phyloP scores from a whole-genome alignment of 2,797 vertebrate genomes.

The Siniperca undulata region DNA sequence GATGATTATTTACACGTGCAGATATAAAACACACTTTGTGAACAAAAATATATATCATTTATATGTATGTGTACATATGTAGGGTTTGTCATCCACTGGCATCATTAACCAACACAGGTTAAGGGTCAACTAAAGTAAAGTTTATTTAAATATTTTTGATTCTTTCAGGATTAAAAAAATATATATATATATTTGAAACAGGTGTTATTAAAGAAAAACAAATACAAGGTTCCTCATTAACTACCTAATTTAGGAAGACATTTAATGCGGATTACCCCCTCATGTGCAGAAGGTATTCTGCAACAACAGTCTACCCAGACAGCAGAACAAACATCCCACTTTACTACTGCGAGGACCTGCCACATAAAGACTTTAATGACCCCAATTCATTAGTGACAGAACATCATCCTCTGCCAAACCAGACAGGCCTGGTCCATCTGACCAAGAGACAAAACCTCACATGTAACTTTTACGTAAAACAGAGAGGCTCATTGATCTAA shows the following conservation, averaged over 20 bases:
- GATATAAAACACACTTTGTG: not conserved
- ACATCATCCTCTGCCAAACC: constrained; percentile 66
- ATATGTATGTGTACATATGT: no score
- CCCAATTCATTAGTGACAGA: constrained; percentile 83
- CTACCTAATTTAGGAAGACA: not conserved
- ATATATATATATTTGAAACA: not conserved
- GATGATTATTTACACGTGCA: constrained; percentile 10
- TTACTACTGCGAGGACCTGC: constrained; percentile 74
- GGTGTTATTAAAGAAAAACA: not conserved
- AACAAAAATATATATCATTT: not conserved
- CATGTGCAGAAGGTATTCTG: constrained; percentile 52
- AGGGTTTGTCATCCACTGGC: not conserved
- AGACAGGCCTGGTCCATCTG: constrained; percentile 59
- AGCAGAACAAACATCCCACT: constrained; percentile 81
- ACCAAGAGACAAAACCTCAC: constrained; percentile 58
- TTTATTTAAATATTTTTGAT: not conserved
- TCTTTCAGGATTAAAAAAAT: not conserved
- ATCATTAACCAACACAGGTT: not conserved
- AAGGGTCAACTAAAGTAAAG: not conserved
- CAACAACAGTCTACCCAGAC: constrained; percentile 71
- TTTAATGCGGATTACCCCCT: not conserved
- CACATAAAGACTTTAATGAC: constrained; percentile 80
- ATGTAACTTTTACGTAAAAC: constrained; percentile 8
- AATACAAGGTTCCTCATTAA: constrained; percentile 7
- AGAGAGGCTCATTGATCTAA: not conserved